These are phyloP conservation scores for Platycercus adscitus DNA, from an alignment of 2,113 vertebrate genomes.

Conservation along the genomic window DNA sequence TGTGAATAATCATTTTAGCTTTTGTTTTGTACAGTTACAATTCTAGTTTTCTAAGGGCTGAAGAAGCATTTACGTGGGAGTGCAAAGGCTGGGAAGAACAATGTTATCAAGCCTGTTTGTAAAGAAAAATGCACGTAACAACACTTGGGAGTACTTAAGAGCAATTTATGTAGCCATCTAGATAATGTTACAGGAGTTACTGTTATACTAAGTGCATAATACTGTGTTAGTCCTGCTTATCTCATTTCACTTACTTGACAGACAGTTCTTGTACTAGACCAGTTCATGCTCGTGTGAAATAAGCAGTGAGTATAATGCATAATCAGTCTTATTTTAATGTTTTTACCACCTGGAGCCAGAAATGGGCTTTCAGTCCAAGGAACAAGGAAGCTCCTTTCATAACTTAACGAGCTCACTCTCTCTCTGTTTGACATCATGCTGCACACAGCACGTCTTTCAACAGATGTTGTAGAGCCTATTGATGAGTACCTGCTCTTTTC, in stretches of 20 bases:
- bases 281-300: neutral
- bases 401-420: neutral
- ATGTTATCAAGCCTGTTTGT: neutral
- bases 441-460: neutral
- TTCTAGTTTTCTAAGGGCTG: neutral
- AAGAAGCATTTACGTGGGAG: rapidly evolving
- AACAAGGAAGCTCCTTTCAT: constrained; percentile 6
- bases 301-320: neutral
- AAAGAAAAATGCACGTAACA: neutral
- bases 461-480: neutral
- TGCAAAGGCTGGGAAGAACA: neutral
- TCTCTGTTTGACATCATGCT: neutral
- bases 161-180: constrained; percentile 24
- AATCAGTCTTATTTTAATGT: neutral
- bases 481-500: neutral
- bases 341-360: constrained; percentile 49
- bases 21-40: neutral
- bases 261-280: constrained; percentile 25
- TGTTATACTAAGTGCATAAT: constrained; percentile 35
- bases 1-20: neutral
- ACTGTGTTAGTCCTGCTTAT: constrained; percentile 38
- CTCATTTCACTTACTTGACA: constrained; percentile 25
- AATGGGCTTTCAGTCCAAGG: neutral
- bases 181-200: constrained; percentile 30
- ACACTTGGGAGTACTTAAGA: constrained; percentile 35